Base-by-base conservation (phyloP, 2,113 vertebrate species). In the Lophochroa leadbeateri region DNA sequence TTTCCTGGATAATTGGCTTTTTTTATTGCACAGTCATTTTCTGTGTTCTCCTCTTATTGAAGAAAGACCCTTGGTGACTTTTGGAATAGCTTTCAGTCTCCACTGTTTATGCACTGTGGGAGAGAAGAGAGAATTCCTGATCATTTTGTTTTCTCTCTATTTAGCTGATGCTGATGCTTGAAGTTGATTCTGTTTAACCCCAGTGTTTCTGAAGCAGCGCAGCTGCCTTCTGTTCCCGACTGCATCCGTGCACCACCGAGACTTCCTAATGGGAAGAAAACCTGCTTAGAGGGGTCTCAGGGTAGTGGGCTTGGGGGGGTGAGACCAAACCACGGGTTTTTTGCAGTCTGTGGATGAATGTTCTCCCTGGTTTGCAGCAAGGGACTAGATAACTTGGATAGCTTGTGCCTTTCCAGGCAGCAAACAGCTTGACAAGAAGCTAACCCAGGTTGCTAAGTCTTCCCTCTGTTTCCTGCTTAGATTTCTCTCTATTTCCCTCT, bases 111-210 rank as follows among this genome's bases (percentile, higher is more conserved):
- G 52, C 89, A 27, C 81, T 69, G 82, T 92, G 92, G 96, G 88
- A 85, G 88, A 88, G 90, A 71, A 71, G 82, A 94, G 95, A 95
- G 76, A 84, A 86, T 92, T 92, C 80, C 33, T 57, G 82, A 92
- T 96, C 50, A 81, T 91, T 85, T 80, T 92, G 76, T 91, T 94
- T 97, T 92, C 75, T 81, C 90, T 94, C 87, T 91, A 17, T 88
- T 96, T 92, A 95, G 91, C 88, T 17, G 58, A 76, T 78, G 83
- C 81, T 37, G 84, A 47, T 86, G 79, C 87, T 87, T 78, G 55
- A n/a, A 37, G 81, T 85, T 65, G 63, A 44, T 82, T 85, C 84
- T 3, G 69, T 70, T 96, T 96, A 97, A 96, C 84, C 87, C 81
- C 80, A 6, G 49, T 10, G 10, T 39, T 94, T 60, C 81, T 20